A percentile compares a stretch with the other conserved stretches of the same genome.
Conservation (phyloP, 2,113 vertebrate genomes). For the Elgaria multicarinata region DNA sequence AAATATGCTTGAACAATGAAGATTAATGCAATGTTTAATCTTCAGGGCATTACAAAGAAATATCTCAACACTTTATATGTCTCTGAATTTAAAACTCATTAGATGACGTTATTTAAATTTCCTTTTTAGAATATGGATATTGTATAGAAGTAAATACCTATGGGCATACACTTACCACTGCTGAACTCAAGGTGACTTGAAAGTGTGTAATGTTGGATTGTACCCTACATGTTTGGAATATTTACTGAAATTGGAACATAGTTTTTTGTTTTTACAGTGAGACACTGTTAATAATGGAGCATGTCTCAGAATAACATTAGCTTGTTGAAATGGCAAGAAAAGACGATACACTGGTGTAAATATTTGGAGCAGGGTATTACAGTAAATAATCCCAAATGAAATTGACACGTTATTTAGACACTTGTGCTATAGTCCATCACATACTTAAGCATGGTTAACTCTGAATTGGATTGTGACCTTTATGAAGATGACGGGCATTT, state of each 20-base stretch:
- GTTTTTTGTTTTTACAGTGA: not conserved
- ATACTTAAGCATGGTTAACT: not conserved
- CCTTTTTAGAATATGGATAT: not conserved
- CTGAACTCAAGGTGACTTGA: not conserved
- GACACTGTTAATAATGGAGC: not conserved
- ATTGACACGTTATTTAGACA: not conserved
- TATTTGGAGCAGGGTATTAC: not conserved
- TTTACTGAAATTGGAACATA: not conserved
- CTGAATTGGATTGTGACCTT: not conserved
- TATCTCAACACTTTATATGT: not conserved
- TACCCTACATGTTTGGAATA: not conserved
- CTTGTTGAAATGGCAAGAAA: not conserved
- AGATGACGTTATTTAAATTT: not conserved
- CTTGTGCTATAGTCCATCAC: not conserved
- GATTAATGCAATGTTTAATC: constrained; percentile 1
- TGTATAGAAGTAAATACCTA: not conserved
- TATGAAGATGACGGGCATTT: not conserved
- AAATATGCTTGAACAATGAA: constrained; percentile 20
- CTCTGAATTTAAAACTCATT: not conserved
- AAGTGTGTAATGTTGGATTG: not conserved
- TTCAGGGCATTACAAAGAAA: constrained; percentile 9
- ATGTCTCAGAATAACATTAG: not conserved
- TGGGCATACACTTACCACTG: not conserved
- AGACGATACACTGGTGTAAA: not conserved
- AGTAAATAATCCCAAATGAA: constrained; percentile 20